phyloP scores from a whole-genome alignment of 2,888 invertebrate genomes.

The Halictus quadricinctus region DNA sequence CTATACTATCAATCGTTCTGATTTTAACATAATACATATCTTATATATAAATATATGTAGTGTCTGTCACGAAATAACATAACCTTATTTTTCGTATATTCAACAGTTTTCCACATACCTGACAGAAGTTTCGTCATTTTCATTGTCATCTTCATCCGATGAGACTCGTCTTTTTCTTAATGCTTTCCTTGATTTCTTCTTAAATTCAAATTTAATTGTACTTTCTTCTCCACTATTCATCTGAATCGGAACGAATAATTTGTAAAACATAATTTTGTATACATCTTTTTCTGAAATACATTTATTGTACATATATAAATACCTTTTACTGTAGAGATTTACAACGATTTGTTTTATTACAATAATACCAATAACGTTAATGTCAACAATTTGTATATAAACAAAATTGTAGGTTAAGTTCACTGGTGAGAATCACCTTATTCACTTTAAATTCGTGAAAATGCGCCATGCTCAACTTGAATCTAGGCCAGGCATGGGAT shows the following conservation, averaged over 20 bases:
- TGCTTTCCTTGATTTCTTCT: constrained; percentile 71
- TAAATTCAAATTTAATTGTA: constrained; percentile 72
- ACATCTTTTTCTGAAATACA: not conserved
- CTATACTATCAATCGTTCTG: too few relatives aligned
- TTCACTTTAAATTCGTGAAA: too few relatives aligned
- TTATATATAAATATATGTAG: not conserved
- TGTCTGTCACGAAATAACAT: constrained; percentile 3
- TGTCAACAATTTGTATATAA: constrained; percentile 18
- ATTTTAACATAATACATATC: too few relatives aligned
- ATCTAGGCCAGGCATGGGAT: too few relatives aligned
- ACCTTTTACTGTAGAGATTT: not conserved
- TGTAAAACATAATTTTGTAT: not conserved
- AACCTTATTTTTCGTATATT: not conserved
- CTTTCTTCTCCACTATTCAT: constrained; percentile 47
- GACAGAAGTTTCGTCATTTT: constrained; percentile 67
- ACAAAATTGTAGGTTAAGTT: constrained; percentile 3
- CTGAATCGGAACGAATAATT: constrained; percentile 14
- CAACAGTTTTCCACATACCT: constrained; percentile 63
- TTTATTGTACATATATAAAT: not conserved
- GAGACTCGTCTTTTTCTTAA: constrained; percentile 71
- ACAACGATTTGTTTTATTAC: not conserved
- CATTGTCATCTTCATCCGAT: constrained; percentile 72
- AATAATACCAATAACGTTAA: not conserved
- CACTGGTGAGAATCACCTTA: not conserved
- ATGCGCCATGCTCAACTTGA: too few relatives aligned